Conservation (phyloP, 35 echinoderm and acorn worm genomes). For the Heliocidaris erythrogramma region DNA sequence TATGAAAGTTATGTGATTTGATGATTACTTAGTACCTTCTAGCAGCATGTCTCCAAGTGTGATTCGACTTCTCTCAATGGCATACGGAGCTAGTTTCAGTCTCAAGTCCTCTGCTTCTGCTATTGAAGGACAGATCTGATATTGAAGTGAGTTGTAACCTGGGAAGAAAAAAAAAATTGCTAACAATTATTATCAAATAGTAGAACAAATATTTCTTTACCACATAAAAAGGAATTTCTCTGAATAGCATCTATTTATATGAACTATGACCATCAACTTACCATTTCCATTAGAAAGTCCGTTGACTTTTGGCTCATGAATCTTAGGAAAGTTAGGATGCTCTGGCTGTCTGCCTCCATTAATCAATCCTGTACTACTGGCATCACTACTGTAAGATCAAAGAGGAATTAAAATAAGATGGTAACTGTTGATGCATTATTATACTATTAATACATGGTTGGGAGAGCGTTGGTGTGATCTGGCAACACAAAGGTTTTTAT, state of each 20-base stretch:
- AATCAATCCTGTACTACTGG: conserved; percentile 65
- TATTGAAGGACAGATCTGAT: conserved; percentile 59
- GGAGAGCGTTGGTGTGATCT: too few species aligned
- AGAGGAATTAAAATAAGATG: neutral
- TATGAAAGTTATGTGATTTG: too few species aligned
- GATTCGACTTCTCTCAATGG: conserved; percentile 76
- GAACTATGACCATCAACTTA: neutral
- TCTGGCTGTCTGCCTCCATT: conserved; percentile 1
- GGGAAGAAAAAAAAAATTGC: neutral
- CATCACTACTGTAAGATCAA: conserved; percentile 55
- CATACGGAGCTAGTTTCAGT: conserved; percentile 73
- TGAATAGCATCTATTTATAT: neutral
- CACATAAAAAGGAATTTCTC: too few species aligned
- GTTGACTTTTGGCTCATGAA: conserved; percentile 4
- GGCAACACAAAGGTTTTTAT: too few species aligned
- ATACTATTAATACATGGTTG: too few species aligned
- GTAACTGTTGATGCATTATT: too few species aligned
- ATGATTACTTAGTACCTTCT: conserved; percentile 67
- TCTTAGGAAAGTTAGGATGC: conserved; percentile 11
- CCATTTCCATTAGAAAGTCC: conserved; percentile 19
- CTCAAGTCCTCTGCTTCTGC: conserved; percentile 74
- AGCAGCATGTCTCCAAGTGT: conserved; percentile 79
- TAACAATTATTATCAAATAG: too few species aligned
- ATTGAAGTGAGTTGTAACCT: conserved; percentile 73
- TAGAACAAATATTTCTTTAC: too few species aligned